Percentiles rank a stretch among this genome's conserved stretches.
phyloP scores from a whole-genome alignment of 2,888 invertebrate species.

The Lutraria lutraria region DNA sequence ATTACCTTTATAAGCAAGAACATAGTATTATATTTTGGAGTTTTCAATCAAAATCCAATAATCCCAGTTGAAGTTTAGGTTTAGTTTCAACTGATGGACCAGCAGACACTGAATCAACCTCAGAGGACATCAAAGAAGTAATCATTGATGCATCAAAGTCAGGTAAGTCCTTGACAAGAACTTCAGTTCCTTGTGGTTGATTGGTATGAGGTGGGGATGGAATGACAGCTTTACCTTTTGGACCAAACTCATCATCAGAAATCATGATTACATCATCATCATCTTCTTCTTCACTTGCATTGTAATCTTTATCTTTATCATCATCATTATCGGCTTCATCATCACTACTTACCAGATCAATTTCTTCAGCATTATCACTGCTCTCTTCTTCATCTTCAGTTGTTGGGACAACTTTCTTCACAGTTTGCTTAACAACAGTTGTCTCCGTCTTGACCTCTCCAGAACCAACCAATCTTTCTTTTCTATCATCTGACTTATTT shows the following conservation, averaged over 20 bases:
- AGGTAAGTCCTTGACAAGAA: conserved; percentile 62
- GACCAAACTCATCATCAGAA: conserved; percentile 62
- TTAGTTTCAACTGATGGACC: background rate
- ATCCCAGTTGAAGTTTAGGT: background rate
- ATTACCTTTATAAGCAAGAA: too few species aligned
- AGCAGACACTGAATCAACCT: background rate
- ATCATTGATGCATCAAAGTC: conserved; percentile 59
- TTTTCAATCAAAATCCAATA: background rate
- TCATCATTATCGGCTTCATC: conserved; percentile 49
- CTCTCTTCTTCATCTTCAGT: conserved; percentile 51
- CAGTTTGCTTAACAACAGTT: conserved; percentile 23
- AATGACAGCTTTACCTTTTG: conserved; percentile 59
- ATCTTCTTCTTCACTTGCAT: conserved; percentile 64
- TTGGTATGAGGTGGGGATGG: conserved; percentile 63
- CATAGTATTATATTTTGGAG: too few species aligned
- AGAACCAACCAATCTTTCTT: conserved; percentile 15
- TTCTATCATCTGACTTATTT: conserved; percentile 31
- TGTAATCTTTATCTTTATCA: conserved; percentile 62
- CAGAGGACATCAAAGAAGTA: conserved; percentile 44
- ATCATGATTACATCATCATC: conserved; percentile 63
- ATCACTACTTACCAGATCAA: conserved; percentile 49
- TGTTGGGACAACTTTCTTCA: conserved; percentile 16
- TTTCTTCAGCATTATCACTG: conserved; percentile 55
- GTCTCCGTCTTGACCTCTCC: conserved; percentile 39
- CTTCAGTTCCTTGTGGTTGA: conserved; percentile 43